Evolutionary conservation across 2,113 vertebrate species (phyloP).

Genomic region (Chunga burmeisteri): DNA sequence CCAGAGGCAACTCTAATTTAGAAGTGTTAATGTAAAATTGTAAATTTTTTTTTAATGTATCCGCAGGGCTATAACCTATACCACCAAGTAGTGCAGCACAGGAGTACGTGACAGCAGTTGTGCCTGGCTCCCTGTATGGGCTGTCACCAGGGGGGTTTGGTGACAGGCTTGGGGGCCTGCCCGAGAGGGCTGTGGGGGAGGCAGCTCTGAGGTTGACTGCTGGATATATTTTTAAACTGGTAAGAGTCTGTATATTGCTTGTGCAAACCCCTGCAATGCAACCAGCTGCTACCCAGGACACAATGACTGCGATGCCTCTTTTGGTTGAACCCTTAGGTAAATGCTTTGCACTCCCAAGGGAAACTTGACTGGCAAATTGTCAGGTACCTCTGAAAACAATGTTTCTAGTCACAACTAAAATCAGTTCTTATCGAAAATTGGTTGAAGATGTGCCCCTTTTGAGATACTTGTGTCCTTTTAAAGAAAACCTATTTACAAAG

Average conservation of each 20-base stretch:
- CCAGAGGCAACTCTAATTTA: not conserved
- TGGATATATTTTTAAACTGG: not conserved
- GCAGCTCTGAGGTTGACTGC: not conserved
- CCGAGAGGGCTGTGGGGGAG: not conserved
- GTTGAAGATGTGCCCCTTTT: not conserved
- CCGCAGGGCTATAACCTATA: not conserved
- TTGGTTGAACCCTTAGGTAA: not conserved
- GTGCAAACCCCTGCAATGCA: not conserved
- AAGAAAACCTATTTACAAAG: not conserved
- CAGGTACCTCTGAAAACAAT: not conserved
- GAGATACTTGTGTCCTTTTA: not conserved
- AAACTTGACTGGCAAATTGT: not conserved
- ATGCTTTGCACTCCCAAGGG: not conserved
- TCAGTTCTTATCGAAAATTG: not conserved
- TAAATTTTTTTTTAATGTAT: not conserved
- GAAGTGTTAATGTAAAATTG: not conserved
- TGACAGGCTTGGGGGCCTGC: accelerated
- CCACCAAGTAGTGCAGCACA: not conserved
- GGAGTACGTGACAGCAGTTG: not conserved
- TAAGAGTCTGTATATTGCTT: not conserved
- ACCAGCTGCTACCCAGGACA: not conserved
- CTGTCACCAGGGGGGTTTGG: accelerated
- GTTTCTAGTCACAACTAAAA: not conserved
- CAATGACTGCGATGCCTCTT: not conserved
- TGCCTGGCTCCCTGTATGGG: not conserved